These are phyloP conservation scores for Manis pentadactyla DNA, from an alignment of 2,797 vertebrate species.

Conservation along the genomic window DNA sequence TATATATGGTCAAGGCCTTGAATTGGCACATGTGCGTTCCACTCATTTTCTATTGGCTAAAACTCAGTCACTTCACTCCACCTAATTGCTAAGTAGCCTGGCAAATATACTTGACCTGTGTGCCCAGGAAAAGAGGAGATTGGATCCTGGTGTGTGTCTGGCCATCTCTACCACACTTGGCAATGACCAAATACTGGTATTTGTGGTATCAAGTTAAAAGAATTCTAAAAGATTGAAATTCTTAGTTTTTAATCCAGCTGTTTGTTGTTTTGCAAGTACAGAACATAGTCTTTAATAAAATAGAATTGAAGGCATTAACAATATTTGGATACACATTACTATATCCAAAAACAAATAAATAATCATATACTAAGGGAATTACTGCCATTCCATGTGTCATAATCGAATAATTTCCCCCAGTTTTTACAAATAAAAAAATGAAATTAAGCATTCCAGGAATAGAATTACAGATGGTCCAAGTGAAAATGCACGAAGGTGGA, in stretches of 20 bases:
- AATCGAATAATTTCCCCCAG: conserved; percentile 47
- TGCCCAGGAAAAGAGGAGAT: neutral
- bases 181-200: neutral
- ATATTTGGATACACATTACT: neutral
- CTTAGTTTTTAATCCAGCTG: conserved; percentile 31
- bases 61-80: neutral
- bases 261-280: conserved; percentile 4
- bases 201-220: neutral
- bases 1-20: neutral
- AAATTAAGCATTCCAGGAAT: conserved; percentile 83
- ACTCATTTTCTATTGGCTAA: neutral
- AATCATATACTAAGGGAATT: conserved; percentile 26
- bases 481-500: conserved; percentile 81
- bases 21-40: neutral
- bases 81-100: neutral
- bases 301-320: neutral
- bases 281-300: neutral
- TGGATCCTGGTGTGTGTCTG: neutral
- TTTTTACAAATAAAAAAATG: conserved; percentile 73
- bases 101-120: neutral
- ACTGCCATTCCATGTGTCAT: conserved; percentile 59
- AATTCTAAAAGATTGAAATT: neutral
- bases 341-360: conserved; percentile 41
- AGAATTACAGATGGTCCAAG: conserved; percentile 85
- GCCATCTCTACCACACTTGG: neutral